These are phyloP conservation scores for Aphis craccivora DNA, from an alignment of 1,140 invertebrate species.

Conservation along the genomic window DNA sequence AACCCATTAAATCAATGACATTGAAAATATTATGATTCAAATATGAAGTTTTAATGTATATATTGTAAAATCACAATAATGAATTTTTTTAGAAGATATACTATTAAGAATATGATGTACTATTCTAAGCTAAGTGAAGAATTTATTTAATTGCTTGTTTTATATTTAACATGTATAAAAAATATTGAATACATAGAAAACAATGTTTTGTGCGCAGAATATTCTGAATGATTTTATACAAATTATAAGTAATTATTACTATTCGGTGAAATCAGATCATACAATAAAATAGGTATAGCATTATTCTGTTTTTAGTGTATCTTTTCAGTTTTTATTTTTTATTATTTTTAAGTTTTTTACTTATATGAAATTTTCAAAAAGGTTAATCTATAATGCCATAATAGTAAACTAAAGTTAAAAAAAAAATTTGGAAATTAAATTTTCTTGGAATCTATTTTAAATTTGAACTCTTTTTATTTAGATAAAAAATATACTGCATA, in stretches of 20 bases:
- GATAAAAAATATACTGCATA: background rate
- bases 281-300: background rate
- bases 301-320: background rate
- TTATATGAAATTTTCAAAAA: background rate
- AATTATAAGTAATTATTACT: background rate
- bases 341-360: background rate
- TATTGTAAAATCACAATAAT: too few species aligned
- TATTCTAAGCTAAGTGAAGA: too few species aligned
- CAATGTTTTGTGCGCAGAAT: too few species aligned
- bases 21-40: background rate
- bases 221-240: too few species aligned
- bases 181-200: too few species aligned
- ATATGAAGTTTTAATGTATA: too few species aligned
- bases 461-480: background rate
- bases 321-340: background rate
- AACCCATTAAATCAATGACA: background rate
- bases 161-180: too few species aligned
- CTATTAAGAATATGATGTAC: too few species aligned
- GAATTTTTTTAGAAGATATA: too few species aligned
- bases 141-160: too few species aligned
- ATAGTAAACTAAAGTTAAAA: background rate
- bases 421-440: background rate
- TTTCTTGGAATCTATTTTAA: background rate
- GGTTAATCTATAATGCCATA: background rate
- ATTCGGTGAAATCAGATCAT: background rate